Evolutionary conservation across 2,797 vertebrate species (phyloP).

Genomic region (Chiroxiphia lanceolata): DNA sequence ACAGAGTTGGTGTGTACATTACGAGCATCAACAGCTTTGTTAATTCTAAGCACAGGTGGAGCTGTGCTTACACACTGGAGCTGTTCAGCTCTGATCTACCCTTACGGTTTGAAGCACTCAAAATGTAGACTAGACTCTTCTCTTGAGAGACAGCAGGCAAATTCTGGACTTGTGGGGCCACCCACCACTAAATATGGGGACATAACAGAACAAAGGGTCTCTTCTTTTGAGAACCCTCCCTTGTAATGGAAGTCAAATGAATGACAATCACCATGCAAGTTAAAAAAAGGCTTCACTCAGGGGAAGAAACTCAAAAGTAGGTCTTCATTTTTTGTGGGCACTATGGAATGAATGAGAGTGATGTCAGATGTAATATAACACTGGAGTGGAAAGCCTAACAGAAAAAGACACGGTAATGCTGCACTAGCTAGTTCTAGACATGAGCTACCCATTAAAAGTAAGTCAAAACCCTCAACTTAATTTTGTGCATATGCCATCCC

Average conservation of each 20-base stretch:
- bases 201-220: neutral
- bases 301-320: conserved; percentile 39
- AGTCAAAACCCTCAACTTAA: conserved; percentile 22
- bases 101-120: neutral
- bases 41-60: neutral
- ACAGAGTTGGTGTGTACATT: neutral
- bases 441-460: conserved; percentile 38
- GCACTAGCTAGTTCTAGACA: neutral
- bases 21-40: neutral
- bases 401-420: conserved; percentile 7
- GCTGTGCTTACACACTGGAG: neutral
- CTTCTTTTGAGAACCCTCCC: neutral
- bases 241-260: conserved; percentile 21
- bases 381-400: conserved; percentile 42
- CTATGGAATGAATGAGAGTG: conserved; percentile 3
- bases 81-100: neutral
- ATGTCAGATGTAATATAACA: conserved; percentile 55
- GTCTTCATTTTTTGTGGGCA: conserved; percentile 42
- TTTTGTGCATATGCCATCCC: conserved; percentile 32
- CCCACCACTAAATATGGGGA: neutral
- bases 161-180: neutral
- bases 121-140: neutral
- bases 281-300: neutral
- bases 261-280: neutral
- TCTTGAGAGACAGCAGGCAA: neutral